phyloP scores from a whole-genome alignment of 2,797 vertebrate genomes.

The Microctenopoma lineatum region DNA sequence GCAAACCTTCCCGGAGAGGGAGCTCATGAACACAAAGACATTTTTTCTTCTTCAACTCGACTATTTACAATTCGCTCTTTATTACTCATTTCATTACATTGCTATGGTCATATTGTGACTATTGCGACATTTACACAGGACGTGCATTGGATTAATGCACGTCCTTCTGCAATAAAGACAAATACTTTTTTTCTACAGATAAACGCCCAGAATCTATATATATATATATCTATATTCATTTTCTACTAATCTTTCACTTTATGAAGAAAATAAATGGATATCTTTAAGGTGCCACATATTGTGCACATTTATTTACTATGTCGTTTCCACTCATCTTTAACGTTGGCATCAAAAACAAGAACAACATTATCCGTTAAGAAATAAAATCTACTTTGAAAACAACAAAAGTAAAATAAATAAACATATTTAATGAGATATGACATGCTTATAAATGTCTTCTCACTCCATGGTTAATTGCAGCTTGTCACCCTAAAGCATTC shows the following conservation, averaged over 20 bases:
- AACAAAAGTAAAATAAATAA: conserved; percentile 78
- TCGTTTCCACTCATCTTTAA: conserved; percentile 27
- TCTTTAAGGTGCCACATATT: neutral
- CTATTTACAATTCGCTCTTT: conserved; percentile 68
- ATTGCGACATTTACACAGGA: too few relatives aligned
- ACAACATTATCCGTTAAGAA: conserved; percentile 57
- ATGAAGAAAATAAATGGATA: conserved; percentile 8
- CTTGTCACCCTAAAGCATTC: conserved; percentile 84
- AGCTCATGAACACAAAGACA: conserved; percentile 71
- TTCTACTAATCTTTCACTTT: conserved; percentile 2
- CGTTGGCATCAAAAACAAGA: conserved; percentile 33
- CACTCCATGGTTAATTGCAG: conserved; percentile 80
- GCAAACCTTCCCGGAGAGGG: conserved; percentile 83
- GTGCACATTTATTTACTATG: neutral
- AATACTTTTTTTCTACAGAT: neutral
- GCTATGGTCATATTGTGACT: conserved; percentile 43
- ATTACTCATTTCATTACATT: conserved; percentile 43
- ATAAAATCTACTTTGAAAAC: conserved; percentile 49
- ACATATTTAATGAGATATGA: conserved; percentile 85
- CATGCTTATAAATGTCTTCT: conserved; percentile 79
- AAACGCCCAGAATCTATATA: too few relatives aligned
- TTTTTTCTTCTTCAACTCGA: conserved; percentile 57
- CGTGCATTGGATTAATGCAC: too few relatives aligned
- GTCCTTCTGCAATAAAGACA: too few relatives aligned
- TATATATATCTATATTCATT: too few relatives aligned